Percentiles rank a stretch among this genome's conserved stretches.
Evolutionary conservation across 2,113 vertebrate species (phyloP).

Genomic region (Lepidothrix coronata): DNA sequence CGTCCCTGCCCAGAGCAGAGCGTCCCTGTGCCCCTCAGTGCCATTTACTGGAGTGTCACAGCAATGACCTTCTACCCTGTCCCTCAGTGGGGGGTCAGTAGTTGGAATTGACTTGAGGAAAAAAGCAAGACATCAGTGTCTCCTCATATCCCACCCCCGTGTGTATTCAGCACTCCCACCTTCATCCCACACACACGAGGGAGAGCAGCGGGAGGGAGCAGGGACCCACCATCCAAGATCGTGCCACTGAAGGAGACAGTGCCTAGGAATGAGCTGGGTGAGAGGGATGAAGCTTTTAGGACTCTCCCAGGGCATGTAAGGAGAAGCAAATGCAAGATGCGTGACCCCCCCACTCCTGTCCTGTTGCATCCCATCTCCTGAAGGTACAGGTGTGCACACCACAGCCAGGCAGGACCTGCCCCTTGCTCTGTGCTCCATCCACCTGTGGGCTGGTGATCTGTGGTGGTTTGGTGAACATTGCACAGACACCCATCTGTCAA

Average conservation of each 20-base stretch:
- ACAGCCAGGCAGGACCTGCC: background rate
- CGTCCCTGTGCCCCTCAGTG: too few relatives aligned
- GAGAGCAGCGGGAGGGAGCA: background rate
- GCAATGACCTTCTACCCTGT: background rate
- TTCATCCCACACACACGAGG: background rate
- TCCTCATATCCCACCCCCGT: background rate
- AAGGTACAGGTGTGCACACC: background rate
- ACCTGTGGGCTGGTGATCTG: background rate
- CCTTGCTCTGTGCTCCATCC: background rate
- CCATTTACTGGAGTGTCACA: background rate
- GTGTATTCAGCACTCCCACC: background rate
- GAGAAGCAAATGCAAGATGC: background rate
- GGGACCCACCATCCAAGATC: background rate
- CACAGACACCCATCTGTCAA: background rate
- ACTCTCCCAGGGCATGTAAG: background rate
- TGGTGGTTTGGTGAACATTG: rapidly evolving
- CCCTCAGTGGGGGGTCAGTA: rapidly evolving
- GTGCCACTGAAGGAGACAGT: background rate
- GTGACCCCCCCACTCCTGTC: background rate
- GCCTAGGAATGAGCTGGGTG: background rate
- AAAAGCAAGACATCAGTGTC: background rate
- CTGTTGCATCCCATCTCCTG: background rate
- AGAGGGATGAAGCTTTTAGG: background rate
- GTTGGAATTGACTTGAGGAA: background rate
- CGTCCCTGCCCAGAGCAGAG: background rate